phyloP scores from a whole-genome alignment of 1,140 invertebrate genomes.

The Mactra quadrangularis region DNA sequence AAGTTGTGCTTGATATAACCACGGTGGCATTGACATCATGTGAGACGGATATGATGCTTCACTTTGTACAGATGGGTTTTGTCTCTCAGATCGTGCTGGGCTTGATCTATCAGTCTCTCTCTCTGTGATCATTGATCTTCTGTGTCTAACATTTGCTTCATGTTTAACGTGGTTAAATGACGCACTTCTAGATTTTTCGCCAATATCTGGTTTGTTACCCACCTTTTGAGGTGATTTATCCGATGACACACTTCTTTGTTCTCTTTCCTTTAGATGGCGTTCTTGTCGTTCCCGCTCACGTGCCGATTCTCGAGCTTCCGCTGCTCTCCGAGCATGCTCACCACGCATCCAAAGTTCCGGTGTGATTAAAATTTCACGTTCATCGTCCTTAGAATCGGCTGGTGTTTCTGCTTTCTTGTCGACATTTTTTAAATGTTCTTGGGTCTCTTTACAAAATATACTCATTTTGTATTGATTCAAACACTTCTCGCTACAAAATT shows the following conservation, averaged over 20 bases:
- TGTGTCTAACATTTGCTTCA: conserved; percentile 29
- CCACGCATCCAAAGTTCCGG: conserved; percentile 89
- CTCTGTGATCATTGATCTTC: conserved; percentile 21
- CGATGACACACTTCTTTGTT: conserved; percentile 9
- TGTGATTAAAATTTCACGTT: conserved; percentile 88
- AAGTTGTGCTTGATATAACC: conserved; percentile 69
- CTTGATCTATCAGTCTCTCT: conserved; percentile 81
- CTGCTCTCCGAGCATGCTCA: conserved; percentile 37
- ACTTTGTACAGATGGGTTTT: conserved; percentile 76
- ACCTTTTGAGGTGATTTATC: conserved; percentile 8
- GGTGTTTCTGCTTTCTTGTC: conserved; percentile 82
- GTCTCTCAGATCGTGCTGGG: conserved; percentile 81
- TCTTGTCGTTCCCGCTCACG: conserved; percentile 82
- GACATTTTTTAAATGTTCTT: conserved; percentile 91
- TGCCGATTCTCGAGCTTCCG: conserved; percentile 30
- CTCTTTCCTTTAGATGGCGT: conserved; percentile 24
- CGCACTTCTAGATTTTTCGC: conserved; percentile 82
- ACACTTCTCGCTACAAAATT: conserved; percentile 92
- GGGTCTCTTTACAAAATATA: conserved; percentile 95
- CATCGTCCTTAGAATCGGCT: conserved; percentile 45
- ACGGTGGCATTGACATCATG: conserved; percentile 45
- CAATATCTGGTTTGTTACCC: neutral
- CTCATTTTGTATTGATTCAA: conserved; percentile 98
- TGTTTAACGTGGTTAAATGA: conserved; percentile 85
- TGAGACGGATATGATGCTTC: conserved; percentile 51